Evolutionary conservation across 2,113 vertebrate genomes (phyloP).

Genomic region (Myiozetetes cayanensis): DNA sequence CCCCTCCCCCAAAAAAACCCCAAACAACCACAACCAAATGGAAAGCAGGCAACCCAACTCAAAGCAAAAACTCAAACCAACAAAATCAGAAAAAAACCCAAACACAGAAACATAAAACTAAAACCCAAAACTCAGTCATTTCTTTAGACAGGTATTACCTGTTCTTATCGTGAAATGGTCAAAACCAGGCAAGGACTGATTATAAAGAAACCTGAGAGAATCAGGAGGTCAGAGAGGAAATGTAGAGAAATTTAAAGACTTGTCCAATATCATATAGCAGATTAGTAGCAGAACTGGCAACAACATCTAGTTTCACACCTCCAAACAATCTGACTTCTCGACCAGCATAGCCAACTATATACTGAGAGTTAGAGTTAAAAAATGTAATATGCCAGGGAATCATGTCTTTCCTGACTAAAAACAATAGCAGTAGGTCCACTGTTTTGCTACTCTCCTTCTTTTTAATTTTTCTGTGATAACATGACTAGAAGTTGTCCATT

Average conservation of each 20-base stretch:
- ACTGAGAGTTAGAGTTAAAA: neutral
- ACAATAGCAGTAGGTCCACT: neutral
- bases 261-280: neutral
- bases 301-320: neutral
- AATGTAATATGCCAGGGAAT: neutral
- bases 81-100: fast-evolving
- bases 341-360: neutral
- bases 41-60: neutral
- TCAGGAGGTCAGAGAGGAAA: neutral
- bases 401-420: neutral
- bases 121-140: fast-evolving
- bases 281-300: neutral
- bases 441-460: neutral
- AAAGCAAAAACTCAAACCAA: neutral
- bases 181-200: neutral
- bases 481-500: neutral
- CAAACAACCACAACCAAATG: neutral
- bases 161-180: neutral
- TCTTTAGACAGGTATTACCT: neutral
- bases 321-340: neutral
- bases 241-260: neutral
- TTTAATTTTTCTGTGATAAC: neutral
- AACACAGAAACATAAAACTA: neutral
- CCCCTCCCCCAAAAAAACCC: too few species aligned
- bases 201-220: neutral